Evolutionary conservation across 2,888 invertebrate species (phyloP).

Genomic region (Amphimallon solstitiale): DNA sequence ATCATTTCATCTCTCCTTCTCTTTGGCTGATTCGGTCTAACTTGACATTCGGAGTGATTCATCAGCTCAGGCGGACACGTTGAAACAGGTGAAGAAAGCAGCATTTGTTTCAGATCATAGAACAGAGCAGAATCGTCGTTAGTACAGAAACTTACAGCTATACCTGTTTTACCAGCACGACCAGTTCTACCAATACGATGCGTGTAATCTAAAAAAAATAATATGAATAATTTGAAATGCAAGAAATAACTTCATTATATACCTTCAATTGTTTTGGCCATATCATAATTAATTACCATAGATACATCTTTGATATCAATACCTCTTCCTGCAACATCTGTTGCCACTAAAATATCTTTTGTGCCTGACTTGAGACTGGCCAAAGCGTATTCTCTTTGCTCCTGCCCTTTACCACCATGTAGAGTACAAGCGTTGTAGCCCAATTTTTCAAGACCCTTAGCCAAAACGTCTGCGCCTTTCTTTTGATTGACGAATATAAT

Average conservation of each 20-base stretch:
- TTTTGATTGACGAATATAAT: conserved; percentile 99
- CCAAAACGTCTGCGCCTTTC: conserved; percentile 98
- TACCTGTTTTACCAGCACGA: conserved; percentile 97
- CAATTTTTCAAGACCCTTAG: conserved; percentile 95
- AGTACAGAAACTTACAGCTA: conserved; percentile 95
- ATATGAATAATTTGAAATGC: background rate
- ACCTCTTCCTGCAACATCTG: conserved; percentile 99
- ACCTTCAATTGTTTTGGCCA: conserved; percentile 98
- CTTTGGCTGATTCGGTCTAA: conserved; percentile 96
- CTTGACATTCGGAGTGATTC: conserved; percentile 98
- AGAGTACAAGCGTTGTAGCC: conserved; percentile 96
- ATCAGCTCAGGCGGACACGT: conserved; percentile 95
- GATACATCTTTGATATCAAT: conserved; percentile 99
- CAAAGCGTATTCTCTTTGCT: conserved; percentile 98
- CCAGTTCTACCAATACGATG: conserved; percentile 99
- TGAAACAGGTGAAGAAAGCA: conserved; percentile 89
- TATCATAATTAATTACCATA: conserved; percentile 99
- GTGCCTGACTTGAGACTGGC: conserved; percentile 95
- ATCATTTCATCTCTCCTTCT: conserved; percentile 94
- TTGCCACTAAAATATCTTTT: conserved; percentile 98
- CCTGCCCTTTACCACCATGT: conserved; percentile 99
- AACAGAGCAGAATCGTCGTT: conserved; percentile 95
- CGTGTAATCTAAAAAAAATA: conserved; percentile 77
- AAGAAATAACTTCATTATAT: conserved; percentile 40
- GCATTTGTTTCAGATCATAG: conserved; percentile 95